Evolutionary conservation across 1,140 invertebrate genomes (phyloP), one percentile per base, ranked within the genome.

Genomic region (Drosophila pachea): DNA sequence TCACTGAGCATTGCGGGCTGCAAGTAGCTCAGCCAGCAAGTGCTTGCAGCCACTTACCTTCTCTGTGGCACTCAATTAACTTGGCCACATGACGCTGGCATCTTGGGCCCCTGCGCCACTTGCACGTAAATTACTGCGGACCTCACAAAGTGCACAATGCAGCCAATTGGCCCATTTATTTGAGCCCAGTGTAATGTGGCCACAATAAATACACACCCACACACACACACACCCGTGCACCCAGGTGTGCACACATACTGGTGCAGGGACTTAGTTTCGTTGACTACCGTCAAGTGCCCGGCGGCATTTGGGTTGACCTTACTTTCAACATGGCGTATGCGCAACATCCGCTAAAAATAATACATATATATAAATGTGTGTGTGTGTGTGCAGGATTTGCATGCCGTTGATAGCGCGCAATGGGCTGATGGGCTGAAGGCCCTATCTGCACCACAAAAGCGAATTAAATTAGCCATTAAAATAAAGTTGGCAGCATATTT

Each of bases 401-500:
- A 47, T 33, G n/a, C 56, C 29, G 52, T 35, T 53, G 36, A 35
- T 49, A 22, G 33, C 53, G 16, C 35, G 32, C 36, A 7, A 2
- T 6, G 5, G 14, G 48, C 3, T 32, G 22, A 5, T 40, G 5
- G 40, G n/a, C 4, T 2, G 11, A 5, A 40, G 38, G 11, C 40
- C 32, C 49, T 14, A 52, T 12, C 49, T 52, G 9, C n/a, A 32
- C 35, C 16, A 50, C 47, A 70, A 76, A 68, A 75, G 53, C 50
- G 31, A 64, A 61, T 71, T 67, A 73, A 84, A 84, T 83, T 76
- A 73, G 73, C 81, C 72, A 83, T 83, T 83, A 84, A 79, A 83
- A 84, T 83, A 73, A 66, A 61, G 52, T 72, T 58, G 63, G 56
- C 45, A 63, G 68, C 72, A 78, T 70, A 73, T 78, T 78, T 82